A percentile compares a stretch with the other conserved stretches of the same genome.
Conservation (phyloP, 1,140 invertebrate genomes). For the Diorhabda carinulata region DNA sequence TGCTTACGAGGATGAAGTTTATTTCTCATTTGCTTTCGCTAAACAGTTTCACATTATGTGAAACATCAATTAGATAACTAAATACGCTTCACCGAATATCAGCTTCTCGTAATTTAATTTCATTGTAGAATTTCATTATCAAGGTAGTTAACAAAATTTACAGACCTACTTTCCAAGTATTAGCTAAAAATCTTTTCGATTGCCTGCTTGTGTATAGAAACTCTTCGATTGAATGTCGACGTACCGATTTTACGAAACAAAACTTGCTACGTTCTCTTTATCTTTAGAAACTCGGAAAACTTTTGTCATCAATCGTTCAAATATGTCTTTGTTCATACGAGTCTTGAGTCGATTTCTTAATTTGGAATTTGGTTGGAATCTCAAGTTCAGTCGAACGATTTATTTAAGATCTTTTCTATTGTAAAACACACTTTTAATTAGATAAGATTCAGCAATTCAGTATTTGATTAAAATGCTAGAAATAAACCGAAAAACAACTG, state of each 20-base stretch:
- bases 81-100: no score
- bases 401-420: not conserved
- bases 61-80: no score
- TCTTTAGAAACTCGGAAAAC: conserved; percentile 16
- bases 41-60: no score
- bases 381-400: not conserved
- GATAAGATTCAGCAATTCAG: no score
- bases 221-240: conserved; percentile 10
- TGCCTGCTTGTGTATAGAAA: conserved; percentile 15
- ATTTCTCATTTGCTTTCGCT: no score
- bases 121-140: not conserved
- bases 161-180: conserved; percentile 13
- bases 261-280: conserved; percentile 9
- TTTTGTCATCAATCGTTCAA: conserved; percentile 28
- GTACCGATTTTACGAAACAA: conserved; percentile 14
- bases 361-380: conserved; percentile 27
- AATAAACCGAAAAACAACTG: no score
- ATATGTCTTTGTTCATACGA: conserved; percentile 25
- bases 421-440: not conserved
- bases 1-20: no score
- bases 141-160: conserved; percentile 22
- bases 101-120: not conserved
- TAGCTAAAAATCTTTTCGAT: conserved; percentile 18
- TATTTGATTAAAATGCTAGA: no score
- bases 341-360: conserved; percentile 22